Base-by-base conservation (phyloP, 2,888 invertebrate genomes). In the Tholera decimalis region DNA sequence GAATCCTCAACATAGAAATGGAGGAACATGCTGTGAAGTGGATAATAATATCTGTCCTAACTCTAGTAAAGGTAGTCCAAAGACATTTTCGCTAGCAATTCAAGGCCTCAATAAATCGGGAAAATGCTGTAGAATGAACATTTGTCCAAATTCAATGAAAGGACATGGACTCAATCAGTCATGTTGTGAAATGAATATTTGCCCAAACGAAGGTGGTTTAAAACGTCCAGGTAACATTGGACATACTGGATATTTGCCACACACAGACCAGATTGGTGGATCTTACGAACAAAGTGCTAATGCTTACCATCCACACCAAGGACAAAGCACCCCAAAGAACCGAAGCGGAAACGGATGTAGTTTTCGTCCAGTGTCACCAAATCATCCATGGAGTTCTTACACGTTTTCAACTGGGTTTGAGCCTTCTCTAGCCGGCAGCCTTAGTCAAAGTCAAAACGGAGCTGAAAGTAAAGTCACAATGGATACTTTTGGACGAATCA, bases 1-100 rank as follows among this genome's bases (percentile, higher is more conserved):
- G 4, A 73, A 60, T 8, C 57, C 69, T 49, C 49, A 59, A 22
- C 18, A 35, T 47, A 18, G 9, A 1, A 44, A 7, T 39, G 7
- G 9, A 24, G 13, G 39, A 8, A 2, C 46, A 5, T 35, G 15
- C 15, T 39, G 15, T 47, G 15, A 20, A 24, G 11, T 24, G 1
- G 22, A 33, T 33, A 20, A 33, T n/a, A 26, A 15, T 37, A 18
- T 26, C 15, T 28, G 13, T 18, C 26, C 47, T 6, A 33, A 55
- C 1, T 11, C 24, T 44, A 13, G 24, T 24, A 26, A 35, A 47
- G 13, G 18, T 22, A 6, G 1, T 11, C 30, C 35, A 30, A 33
- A 15, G 15, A 13, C 33, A 13, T 18, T 28, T 39, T 39, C 15
- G 15, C 13, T 33, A 47, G 11, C 13, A n/a, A 22, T 0, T 46